These are phyloP conservation scores for Spizella passerina DNA, from an alignment of 2,797 vertebrate species.

Conservation along the genomic window DNA sequence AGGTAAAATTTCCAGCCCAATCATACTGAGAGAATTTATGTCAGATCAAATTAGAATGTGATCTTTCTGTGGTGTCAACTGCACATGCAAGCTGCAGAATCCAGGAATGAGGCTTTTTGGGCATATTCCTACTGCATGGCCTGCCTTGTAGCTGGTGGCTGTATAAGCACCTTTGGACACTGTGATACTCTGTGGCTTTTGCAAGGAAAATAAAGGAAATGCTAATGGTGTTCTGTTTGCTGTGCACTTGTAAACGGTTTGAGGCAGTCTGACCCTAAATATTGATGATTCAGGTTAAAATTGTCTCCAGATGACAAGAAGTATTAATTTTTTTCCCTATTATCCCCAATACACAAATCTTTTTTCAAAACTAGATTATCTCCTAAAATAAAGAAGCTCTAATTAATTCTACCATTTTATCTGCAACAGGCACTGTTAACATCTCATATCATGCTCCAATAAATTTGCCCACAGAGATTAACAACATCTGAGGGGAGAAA, in stretches of 20 bases:
- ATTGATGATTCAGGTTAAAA: background rate
- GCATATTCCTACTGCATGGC: background rate
- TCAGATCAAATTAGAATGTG: background rate
- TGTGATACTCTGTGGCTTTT: background rate
- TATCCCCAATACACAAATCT: background rate
- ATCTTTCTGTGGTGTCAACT: background rate
- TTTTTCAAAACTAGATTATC: slow-evolving; percentile 39
- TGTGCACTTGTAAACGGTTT: background rate
- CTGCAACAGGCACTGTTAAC: slow-evolving; percentile 23
- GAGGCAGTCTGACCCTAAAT: background rate
- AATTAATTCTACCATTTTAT: slow-evolving; percentile 60
- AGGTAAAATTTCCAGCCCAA: background rate
- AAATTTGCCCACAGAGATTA: slow-evolving; percentile 62
- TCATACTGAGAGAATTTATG: background rate
- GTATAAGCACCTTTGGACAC: background rate
- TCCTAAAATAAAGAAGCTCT: slow-evolving; percentile 39
- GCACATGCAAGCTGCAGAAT: background rate
- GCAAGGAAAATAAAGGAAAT: background rate
- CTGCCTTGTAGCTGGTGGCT: background rate
- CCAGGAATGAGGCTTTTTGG: background rate
- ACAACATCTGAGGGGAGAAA: background rate
- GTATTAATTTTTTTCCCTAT: background rate
- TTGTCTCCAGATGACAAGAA: background rate
- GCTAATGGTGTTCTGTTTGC: background rate
- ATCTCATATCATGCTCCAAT: slow-evolving; percentile 64